Evolutionary conservation across 2,113 vertebrate genomes (phyloP).

Genomic region (Corythaeola cristata): DNA sequence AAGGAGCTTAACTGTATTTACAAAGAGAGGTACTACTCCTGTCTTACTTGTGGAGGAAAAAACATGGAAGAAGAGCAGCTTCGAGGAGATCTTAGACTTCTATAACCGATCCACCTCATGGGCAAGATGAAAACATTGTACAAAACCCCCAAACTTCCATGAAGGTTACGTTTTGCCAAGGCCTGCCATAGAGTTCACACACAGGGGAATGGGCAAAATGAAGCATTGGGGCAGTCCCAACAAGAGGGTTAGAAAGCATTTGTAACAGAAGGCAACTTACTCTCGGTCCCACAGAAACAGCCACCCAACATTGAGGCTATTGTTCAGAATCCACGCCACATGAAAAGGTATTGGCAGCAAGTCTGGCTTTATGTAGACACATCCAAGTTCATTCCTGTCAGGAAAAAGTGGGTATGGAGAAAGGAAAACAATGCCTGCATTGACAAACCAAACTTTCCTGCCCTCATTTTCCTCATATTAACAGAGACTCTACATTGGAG

Average conservation of each 20-base stretch:
- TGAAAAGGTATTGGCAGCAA: constrained; percentile 56
- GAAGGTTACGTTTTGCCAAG: background rate
- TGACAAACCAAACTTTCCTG: background rate
- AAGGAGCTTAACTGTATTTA: background rate
- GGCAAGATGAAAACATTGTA: background rate
- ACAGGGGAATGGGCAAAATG: background rate
- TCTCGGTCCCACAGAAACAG: constrained; percentile 70
- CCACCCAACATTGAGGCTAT: constrained; percentile 68
- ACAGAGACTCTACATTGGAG: background rate
- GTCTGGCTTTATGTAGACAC: constrained; percentile 45
- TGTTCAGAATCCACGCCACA: constrained; percentile 58
- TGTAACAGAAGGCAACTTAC: constrained; percentile 44
- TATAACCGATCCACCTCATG: background rate
- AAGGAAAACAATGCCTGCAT: background rate
- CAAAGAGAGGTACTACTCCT: background rate
- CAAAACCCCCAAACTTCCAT: background rate
- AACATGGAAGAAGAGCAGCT: background rate
- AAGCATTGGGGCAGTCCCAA: background rate
- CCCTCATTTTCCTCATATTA: background rate
- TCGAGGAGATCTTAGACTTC: background rate
- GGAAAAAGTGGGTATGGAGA: background rate
- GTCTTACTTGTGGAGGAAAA: background rate
- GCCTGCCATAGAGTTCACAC: background rate
- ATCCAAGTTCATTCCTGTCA: constrained; percentile 56
- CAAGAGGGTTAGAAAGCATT: background rate